Conservation (phyloP, 2,797 vertebrate genomes). For the Eutrigla gurnardus region DNA sequence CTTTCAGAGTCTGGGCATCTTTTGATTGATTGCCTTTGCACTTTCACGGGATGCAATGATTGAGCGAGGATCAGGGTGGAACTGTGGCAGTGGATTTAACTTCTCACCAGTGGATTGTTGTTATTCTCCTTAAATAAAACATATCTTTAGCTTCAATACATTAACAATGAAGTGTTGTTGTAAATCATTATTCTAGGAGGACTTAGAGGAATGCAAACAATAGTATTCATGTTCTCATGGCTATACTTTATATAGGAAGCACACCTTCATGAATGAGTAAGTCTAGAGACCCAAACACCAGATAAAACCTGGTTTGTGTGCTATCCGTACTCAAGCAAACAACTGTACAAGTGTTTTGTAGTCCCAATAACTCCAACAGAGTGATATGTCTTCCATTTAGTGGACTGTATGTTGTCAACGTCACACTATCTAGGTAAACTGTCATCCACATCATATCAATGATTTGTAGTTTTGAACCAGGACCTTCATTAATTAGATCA, state of each 20-base stretch:
- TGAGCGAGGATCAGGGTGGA: constrained; percentile 27
- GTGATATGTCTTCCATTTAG: background rate
- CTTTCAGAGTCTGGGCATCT: constrained; percentile 24
- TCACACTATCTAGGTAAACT: background rate
- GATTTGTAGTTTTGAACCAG: background rate
- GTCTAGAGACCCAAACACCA: background rate
- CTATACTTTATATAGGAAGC: background rate
- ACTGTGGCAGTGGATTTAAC: constrained; percentile 21
- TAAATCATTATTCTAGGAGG: constrained; percentile 15
- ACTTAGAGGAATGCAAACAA: background rate
- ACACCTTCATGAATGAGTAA: background rate
- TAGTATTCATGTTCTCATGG: background rate
- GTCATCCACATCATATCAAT: background rate
- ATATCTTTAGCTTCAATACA: constrained; percentile 29
- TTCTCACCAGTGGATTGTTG: constrained; percentile 7
- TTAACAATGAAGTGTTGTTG: constrained; percentile 23
- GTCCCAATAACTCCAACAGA: background rate
- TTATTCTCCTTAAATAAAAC: constrained; percentile 24
- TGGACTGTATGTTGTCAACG: background rate
- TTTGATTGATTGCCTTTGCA: constrained; percentile 51
- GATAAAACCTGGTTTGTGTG: background rate
- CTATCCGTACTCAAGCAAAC: background rate
- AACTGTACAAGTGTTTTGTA: background rate
- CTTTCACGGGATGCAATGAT: constrained; percentile 27
- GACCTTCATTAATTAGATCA: constrained; percentile 1